These are phyloP conservation scores for Cephus runcator DNA, from an alignment of 2,888 invertebrate genomes.

Conservation along the genomic window DNA sequence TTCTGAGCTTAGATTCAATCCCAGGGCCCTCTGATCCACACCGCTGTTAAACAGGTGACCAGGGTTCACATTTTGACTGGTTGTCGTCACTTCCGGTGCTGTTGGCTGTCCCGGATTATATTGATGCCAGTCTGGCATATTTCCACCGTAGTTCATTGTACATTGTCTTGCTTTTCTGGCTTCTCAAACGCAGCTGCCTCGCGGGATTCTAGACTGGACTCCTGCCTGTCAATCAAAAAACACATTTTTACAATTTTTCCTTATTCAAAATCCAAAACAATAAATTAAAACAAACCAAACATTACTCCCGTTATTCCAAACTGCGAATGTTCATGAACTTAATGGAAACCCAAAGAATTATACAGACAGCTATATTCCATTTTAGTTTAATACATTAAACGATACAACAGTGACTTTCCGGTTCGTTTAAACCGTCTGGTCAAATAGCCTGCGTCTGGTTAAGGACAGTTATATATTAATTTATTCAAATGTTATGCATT, in stretches of 20 bases:
- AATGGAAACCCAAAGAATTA: background rate
- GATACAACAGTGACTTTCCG: background rate
- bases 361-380: background rate
- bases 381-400: background rate
- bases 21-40: slow-evolving; percentile 44
- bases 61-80: slow-evolving; percentile 49
- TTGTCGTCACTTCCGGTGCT: slow-evolving; percentile 42
- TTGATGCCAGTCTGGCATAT: slow-evolving; percentile 64
- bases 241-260: background rate
- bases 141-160: slow-evolving; percentile 63
- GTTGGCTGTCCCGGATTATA: slow-evolving; percentile 55
- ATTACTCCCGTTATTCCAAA: background rate
- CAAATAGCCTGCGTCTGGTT: background rate
- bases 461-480: background rate
- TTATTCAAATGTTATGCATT: background rate
- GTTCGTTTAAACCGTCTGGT: background rate
- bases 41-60: slow-evolving; percentile 48
- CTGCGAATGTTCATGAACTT: background rate
- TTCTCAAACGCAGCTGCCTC: slow-evolving; percentile 1
- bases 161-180: slow-evolving; percentile 36
- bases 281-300: background rate
- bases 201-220: background rate
- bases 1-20: slow-evolving; percentile 42
- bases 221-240: background rate
- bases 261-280: background rate